Evolutionary conservation across 2,797 vertebrate species (phyloP), one percentile per base, ranked within the genome.

Genomic region (Anguilla marmorata): DNA sequence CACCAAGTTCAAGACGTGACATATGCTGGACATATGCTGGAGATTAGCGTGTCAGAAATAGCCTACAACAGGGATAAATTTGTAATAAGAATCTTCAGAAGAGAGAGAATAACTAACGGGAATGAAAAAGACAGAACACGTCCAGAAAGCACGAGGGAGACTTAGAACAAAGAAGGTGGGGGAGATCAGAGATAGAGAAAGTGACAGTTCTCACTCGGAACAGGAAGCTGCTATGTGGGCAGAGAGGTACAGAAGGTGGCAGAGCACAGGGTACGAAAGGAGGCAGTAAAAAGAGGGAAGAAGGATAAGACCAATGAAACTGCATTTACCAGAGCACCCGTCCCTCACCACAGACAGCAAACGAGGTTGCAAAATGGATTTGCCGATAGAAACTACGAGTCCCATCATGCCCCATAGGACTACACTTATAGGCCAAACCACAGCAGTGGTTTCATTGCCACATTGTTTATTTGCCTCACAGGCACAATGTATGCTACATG

Each of bases 151-250:
- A 48, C 19, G 76, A 80, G 76, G 37, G 16, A 80, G 19, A 45
- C 30, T 6, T 3, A 24, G 7, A 80, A 27, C 76, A 8, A 79
- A 19, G 76, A 37, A 48, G 3, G 4, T 24, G 37, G 33, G 41
- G 76, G 76, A 45, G 9, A n/a, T 37, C 21, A 56, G 16, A 33
- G 50, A 30, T 24, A 16, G 83, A 33, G 50, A 56, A 56, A 56
- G 12, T 0, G 3, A 4, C 21, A 7, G 9, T 21, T 48, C 37
- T 24, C 33, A 6, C 6, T 56, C 9, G 30, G 24, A 27, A 85
- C 83, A 85, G 83, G 83, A 85, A 85, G 50, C 30, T 30, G n/a
- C 83, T 56, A 56, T 24, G 54, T 56, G 83, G n/a, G 24, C 27
- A 41, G 37, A 80, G 9, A 80, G 16, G 54, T 30, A 56, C 16